Evolutionary conservation across 2,113 vertebrate species (phyloP), one percentile per base, ranked within the genome.

Genomic region (Thunnus maccoyii): DNA sequence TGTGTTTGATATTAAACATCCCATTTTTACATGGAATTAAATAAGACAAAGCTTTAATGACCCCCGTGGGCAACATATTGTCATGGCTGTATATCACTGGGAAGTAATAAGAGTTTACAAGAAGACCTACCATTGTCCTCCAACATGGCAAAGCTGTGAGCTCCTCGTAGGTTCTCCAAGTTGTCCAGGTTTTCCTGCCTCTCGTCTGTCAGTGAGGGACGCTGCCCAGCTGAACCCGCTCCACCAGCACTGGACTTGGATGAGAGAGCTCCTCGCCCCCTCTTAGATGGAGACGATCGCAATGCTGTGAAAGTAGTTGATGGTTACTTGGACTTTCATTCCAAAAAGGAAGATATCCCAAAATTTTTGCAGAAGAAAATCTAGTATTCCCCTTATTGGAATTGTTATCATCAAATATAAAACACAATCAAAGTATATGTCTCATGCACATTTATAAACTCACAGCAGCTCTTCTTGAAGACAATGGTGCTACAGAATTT

Each of bases 381-480:
- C 0, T 48, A 50, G 20, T 22, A 14, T 14, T 9, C 7, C 14
- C 9, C 18, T 57, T 55, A 15, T 3, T 44, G 44, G 12, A 30
- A 44, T 25, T 52, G 30, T 4, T 73, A 30, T 54, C 32, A 25
- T 60, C 22, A 16, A 32, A 52, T 14, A 47, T 2, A 50, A 50
- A 3, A 20, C 15, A 48, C n/a, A 20, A 5, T 2, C 3, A 13
- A 5, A 14, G 5, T 18, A 14, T 22, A 14, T 22, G 20, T 10
- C 50, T 67, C 3, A 0, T 52, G 22, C 15, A 36, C 0, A 16
- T 30, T 12, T 72, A 10, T 3, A 50, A 78, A 95, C 98, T 98
- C 90, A 99, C 98, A 99, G 86, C 96, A 96, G 77, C 95, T 98
- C 94, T 98, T 99, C 92, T 92, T 96, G 83, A 99, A 99, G 65